A percentile compares a stretch with the other conserved stretches of the same genome.
Conservation (phyloP, 2,113 vertebrate genomes). For the Indicator maculatus region DNA sequence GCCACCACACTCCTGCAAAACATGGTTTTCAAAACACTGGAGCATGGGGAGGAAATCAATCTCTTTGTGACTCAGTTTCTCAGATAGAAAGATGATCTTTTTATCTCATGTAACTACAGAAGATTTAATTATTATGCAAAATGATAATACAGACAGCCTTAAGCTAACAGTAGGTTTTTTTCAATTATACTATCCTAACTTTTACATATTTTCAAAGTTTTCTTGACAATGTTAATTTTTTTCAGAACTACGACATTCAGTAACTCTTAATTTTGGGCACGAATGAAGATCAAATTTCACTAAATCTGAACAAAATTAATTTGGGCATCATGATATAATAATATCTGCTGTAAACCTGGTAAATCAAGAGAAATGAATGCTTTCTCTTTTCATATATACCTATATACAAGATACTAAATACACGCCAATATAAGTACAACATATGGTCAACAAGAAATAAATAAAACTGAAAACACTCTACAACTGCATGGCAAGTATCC, state of each 20-base stretch:
- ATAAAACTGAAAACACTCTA: slow-evolving; percentile 67
- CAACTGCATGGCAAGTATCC: slow-evolving; percentile 57
- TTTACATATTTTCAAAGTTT: not conserved
- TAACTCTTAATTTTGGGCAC: not conserved
- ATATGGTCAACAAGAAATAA: slow-evolving; percentile 66
- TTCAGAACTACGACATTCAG: not conserved
- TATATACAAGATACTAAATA: not conserved
- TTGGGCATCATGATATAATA: not conserved
- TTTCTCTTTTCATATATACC: not conserved
- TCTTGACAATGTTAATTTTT: not conserved
- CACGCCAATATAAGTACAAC: slow-evolving; percentile 47
- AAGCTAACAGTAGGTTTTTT: not conserved
- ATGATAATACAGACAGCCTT: not conserved
- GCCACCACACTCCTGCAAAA: not conserved
- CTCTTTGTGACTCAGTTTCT: not conserved
- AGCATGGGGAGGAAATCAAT: not conserved
- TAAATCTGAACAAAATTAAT: slow-evolving; percentile 17
- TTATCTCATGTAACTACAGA: not conserved
- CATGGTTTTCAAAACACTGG: not conserved
- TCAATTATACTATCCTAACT: not conserved
- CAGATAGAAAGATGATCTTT: not conserved
- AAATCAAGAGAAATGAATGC: slow-evolving; percentile 30
- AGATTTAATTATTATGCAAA: not conserved
- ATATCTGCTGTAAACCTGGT: not conserved
- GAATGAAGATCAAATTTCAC: slow-evolving; percentile 2